Evolutionary conservation across 2,797 vertebrate species (phyloP), one percentile per base, ranked within the genome.

Genomic region (Sebastes iracundus): DNA sequence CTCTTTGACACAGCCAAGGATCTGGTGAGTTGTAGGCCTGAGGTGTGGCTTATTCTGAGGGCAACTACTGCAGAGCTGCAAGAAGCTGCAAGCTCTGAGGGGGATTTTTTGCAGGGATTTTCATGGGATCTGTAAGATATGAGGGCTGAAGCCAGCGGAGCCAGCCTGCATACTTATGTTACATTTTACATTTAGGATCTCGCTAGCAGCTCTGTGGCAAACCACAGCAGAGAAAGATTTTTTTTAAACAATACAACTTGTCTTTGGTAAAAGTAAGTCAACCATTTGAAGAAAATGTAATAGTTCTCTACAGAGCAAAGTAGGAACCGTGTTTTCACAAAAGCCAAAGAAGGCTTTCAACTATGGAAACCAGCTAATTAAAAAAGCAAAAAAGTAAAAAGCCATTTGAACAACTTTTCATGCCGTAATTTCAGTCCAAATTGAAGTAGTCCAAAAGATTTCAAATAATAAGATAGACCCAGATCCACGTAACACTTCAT

Each of bases 381-480:
- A 7, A 28, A 66, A 58, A 10, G 0, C 20, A 66, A 58, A 53
- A 53, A 53, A 53, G n/a, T 18, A 49, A 49, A 63, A 63, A 68
- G 28, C 3, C 18, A 4, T 61, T 61, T 74, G 22, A 77, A n/a
- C 9, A 12, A 2, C 12, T 63, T 27, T 20, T 33, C 1, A 55
- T 61, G 14, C 9, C 7, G 13, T 23, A 4, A 52, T 72, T 20
- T 84, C 90, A 90, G 90, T 92, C 90, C 88, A 84, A 70, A 74
- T 1, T 67, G 53, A 87, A 89, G 81, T 71, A 67, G 9, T 91
- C 75, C 80, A 84, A 80, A 80, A 32, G 2, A 88, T 91, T 87
- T 83, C 77, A 87, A 84, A 81, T 75, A 70, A 79, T 71, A 64
- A 72, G 60, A 75, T 53, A 32, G 12, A 76, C 60, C 63, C 46